Percentiles rank a stretch among this genome's conserved stretches.
These are phyloP conservation scores for Sinocyclocheilus rhinocerous DNA, from an alignment of 2,113 vertebrate genomes.

Conservation along the genomic window DNA sequence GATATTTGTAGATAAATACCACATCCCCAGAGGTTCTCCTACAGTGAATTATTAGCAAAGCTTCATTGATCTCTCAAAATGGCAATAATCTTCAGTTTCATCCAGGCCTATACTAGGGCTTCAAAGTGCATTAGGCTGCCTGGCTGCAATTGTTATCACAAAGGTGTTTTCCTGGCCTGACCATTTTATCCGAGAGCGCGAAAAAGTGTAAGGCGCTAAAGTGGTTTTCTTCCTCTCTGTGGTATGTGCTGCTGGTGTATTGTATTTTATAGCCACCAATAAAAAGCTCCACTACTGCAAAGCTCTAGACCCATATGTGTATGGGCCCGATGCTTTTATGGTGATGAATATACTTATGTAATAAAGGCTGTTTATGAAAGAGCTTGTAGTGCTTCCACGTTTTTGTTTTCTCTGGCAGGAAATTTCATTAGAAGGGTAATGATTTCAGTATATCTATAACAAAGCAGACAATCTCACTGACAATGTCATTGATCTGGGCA, in stretches of 20 bases:
- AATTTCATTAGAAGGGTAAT: slow-evolving; percentile 52
- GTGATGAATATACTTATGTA: slow-evolving; percentile 81
- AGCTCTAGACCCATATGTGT: slow-evolving; percentile 76
- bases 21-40: slow-evolving; percentile 71
- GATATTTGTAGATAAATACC: slow-evolving; percentile 80
- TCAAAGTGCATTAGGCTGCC: slow-evolving; percentile 77
- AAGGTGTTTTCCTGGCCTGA: slow-evolving; percentile 82
- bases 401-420: slow-evolving; percentile 55
- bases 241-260: slow-evolving; percentile 71
- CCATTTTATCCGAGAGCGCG: slow-evolving; percentile 81
- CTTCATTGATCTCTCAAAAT: slow-evolving; percentile 82
- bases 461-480: slow-evolving; percentile 38
- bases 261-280: slow-evolving; percentile 78
- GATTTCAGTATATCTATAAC: slow-evolving; percentile 36
- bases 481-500: slow-evolving; percentile 14
- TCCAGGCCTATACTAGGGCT: slow-evolving; percentile 77
- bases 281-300: slow-evolving; percentile 78
- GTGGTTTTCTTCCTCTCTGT: slow-evolving; percentile 77
- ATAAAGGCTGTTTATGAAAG: slow-evolving; percentile 82
- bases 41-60: slow-evolving; percentile 78
- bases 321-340: slow-evolving; percentile 78
- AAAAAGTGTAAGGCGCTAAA: slow-evolving; percentile 79
- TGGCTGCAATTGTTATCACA: slow-evolving; percentile 77
- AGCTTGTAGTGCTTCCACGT: slow-evolving; percentile 52
- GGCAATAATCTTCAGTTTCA: slow-evolving; percentile 80